Conservation (phyloP, 2,888 invertebrate species). For the Cheilosia variabilis region DNA sequence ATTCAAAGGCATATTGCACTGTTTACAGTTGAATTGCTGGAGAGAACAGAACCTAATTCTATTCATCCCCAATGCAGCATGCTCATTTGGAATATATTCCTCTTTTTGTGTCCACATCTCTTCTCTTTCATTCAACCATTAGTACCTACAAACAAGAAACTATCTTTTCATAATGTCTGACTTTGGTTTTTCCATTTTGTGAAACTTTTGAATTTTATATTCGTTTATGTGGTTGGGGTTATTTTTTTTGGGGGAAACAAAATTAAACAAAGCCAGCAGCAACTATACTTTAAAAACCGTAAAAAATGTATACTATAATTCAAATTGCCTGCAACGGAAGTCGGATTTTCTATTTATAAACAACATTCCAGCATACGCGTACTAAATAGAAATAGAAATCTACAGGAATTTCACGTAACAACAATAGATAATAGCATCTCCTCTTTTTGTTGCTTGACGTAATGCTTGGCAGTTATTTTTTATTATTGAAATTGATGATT, state of each 20-base stretch:
- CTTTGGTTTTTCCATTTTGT: neutral
- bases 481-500: constrained; percentile 27
- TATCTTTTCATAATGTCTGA: constrained; percentile 14
- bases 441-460: neutral
- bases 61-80: too few relatives aligned
- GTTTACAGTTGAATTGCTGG: too few relatives aligned
- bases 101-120: too few relatives aligned
- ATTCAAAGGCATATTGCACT: too few relatives aligned
- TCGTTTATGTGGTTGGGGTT: neutral
- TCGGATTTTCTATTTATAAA: constrained; percentile 7
- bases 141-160: too few relatives aligned
- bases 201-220: constrained; percentile 1
- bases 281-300: neutral
- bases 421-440: neutral
- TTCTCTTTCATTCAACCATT: too few relatives aligned
- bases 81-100: too few relatives aligned
- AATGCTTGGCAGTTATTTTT: constrained; percentile 12
- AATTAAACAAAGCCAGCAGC: neutral
- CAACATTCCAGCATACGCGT: too few relatives aligned
- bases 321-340: neutral
- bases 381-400: neutral
- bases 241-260: neutral
- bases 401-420: constrained; percentile 27
- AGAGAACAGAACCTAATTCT: too few relatives aligned
- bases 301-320: constrained; percentile 11